A percentile compares a stretch with the other conserved stretches of the same genome.
phyloP scores from a whole-genome alignment of 35 echinoderm and acorn worm species.

The Apostichopus californicus region DNA sequence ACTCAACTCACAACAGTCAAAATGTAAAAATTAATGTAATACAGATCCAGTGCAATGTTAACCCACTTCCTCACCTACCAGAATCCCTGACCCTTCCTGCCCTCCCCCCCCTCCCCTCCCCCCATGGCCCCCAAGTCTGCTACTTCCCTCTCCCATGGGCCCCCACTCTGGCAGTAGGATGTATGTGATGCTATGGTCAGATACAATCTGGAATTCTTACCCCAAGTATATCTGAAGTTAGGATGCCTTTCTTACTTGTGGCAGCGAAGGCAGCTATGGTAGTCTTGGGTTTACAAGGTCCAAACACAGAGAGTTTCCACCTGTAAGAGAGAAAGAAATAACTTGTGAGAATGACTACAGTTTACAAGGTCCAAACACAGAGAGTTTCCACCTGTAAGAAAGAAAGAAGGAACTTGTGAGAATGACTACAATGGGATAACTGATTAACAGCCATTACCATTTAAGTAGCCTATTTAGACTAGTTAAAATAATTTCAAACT shows the following conservation, averaged over 20 bases:
- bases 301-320: slow-evolving; percentile 25
- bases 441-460: too few species aligned
- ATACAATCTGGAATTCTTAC: not conserved
- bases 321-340: not conserved
- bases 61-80: too few species aligned
- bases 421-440: not conserved
- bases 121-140: not conserved
- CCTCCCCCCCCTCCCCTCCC: too few species aligned
- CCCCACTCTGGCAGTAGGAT: not conserved
- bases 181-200: not conserved
- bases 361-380: slow-evolving; percentile 48
- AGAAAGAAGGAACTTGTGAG: not conserved
- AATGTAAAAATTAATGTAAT: too few species aligned
- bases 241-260: not conserved
- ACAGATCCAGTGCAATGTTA: too few species aligned
- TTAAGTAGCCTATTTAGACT: too few species aligned
- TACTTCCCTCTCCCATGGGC: not conserved
- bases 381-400: slow-evolving; percentile 16
- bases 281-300: slow-evolving; percentile 34
- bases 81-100: too few species aligned
- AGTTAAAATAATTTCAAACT: too few species aligned
- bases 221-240: slow-evolving; percentile 45
- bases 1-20: too few species aligned
- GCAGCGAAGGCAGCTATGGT: slow-evolving; percentile 40
- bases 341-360: not conserved